Evolutionary conservation across 2,888 invertebrate species (phyloP).

Genomic region (Gryllus longicercus): DNA sequence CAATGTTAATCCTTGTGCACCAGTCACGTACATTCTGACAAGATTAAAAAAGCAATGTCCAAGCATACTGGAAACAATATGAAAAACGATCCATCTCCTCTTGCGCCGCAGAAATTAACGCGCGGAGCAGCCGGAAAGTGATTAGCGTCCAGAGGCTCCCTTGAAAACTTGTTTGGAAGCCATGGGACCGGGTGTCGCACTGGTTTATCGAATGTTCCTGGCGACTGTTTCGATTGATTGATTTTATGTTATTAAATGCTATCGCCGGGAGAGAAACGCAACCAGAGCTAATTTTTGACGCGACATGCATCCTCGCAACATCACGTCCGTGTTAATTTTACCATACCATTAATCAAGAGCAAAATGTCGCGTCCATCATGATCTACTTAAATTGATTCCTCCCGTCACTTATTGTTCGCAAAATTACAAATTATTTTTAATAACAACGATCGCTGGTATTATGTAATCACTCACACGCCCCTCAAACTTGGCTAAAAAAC

Average conservation of each 20-base stretch:
- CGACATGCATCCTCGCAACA: slow-evolving; percentile 17
- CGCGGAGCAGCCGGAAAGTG: too few species aligned
- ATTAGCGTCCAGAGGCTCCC: too few species aligned
- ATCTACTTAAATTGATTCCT: background rate
- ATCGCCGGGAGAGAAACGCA: background rate
- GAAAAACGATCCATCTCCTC: too few species aligned
- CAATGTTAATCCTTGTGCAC: too few species aligned
- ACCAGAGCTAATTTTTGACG: background rate
- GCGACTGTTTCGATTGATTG: background rate
- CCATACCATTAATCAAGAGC: slow-evolving; percentile 17
- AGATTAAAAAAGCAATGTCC: too few species aligned
- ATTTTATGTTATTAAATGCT: slow-evolving; percentile 11
- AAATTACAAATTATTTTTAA: slow-evolving; percentile 11
- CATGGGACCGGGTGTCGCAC: too few species aligned
- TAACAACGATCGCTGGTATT: background rate
- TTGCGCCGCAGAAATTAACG: too few species aligned
- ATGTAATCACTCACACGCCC: slow-evolving; percentile 17
- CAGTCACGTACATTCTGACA: too few species aligned
- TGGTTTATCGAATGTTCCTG: background rate
- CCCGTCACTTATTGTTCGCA: slow-evolving; percentile 4
- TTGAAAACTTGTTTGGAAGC: too few species aligned
- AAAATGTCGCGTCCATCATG: slow-evolving; percentile 17
- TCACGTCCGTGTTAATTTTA: slow-evolving; percentile 17
- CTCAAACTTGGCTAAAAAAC: background rate
- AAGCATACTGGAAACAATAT: too few species aligned